Evolutionary conservation across 2,888 invertebrate species (phyloP).

Genomic region (Limenitis camilla): DNA sequence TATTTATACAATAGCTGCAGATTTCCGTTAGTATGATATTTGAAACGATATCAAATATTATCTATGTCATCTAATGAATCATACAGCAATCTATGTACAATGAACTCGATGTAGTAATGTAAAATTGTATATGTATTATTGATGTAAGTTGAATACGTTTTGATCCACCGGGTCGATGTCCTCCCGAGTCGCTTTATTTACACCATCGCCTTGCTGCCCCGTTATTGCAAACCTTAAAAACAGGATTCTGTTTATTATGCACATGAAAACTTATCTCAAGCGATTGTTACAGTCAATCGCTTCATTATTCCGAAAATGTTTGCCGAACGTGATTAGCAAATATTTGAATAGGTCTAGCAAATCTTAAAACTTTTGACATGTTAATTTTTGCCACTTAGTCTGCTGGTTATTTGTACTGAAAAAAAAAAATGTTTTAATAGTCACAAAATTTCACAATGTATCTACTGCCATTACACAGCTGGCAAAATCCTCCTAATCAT

Average conservation of each 20-base stretch:
- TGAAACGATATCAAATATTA: slow-evolving; percentile 41
- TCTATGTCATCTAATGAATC: slow-evolving; percentile 52
- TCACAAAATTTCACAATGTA: not conserved
- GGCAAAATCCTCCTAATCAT: not conserved
- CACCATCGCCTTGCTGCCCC: slow-evolving; percentile 60
- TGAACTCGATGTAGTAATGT: slow-evolving; percentile 41
- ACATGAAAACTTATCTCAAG: slow-evolving; percentile 24
- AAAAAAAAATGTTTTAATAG: not conserved
- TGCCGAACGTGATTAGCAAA: not conserved
- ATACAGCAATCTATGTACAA: slow-evolving; percentile 33
- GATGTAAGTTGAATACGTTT: slow-evolving; percentile 56
- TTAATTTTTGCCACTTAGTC: not conserved
- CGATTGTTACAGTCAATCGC: slow-evolving; percentile 24
- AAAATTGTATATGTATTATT: slow-evolving; percentile 45
- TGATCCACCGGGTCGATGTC: slow-evolving; percentile 66
- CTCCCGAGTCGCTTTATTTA: slow-evolving; percentile 60
- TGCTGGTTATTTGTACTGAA: not conserved
- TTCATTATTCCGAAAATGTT: slow-evolving; percentile 3
- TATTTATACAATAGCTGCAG: too few species aligned
- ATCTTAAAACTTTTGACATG: not conserved
- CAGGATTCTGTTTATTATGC: slow-evolving; percentile 48
- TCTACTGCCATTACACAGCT: too few species aligned
- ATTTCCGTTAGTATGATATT: slow-evolving; percentile 25
- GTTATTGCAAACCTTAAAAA: slow-evolving; percentile 64
- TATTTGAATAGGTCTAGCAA: slow-evolving; percentile 6